phyloP scores from a whole-genome alignment of 2,113 vertebrate genomes.

The Xyliphius kryptos region DNA sequence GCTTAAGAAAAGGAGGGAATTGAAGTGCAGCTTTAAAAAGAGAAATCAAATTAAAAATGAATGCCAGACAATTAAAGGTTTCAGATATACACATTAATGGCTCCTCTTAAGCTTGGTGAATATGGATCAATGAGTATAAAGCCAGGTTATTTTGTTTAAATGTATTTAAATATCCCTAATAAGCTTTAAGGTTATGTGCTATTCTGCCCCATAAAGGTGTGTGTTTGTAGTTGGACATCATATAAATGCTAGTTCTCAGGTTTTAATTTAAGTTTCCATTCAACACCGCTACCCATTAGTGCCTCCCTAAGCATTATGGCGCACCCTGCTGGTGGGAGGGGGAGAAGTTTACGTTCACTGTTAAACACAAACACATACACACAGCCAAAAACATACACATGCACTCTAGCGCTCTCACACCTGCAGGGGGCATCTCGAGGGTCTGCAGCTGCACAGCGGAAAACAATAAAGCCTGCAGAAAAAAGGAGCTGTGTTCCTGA shows the following conservation, averaged over 20 bases:
- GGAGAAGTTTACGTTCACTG: too few species aligned
- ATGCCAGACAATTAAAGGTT: too few species aligned
- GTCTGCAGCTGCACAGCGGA: constrained; percentile 59
- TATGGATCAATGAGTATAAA: too few species aligned
- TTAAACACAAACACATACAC: too few species aligned
- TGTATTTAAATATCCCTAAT: too few species aligned
- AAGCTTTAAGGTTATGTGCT: too few species aligned
- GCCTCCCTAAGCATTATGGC: constrained; percentile 26
- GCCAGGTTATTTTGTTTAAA: too few species aligned
- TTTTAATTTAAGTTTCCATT: constrained; percentile 46
- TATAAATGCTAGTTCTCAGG: constrained; percentile 40
- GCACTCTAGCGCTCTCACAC: constrained; percentile 41
- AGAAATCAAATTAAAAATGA: too few species aligned
- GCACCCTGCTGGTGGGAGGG: constrained; percentile 39
- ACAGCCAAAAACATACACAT: constrained; percentile 23
- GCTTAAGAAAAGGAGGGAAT: background rate
- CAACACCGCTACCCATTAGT: constrained; percentile 45
- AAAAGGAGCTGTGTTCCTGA: constrained; percentile 41
- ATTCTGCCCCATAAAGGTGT: constrained; percentile 23
- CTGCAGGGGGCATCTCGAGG: constrained; percentile 48
- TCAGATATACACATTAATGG: too few species aligned
- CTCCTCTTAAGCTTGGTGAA: too few species aligned
- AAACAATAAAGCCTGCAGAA: constrained; percentile 56
- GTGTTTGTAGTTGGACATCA: constrained; percentile 37
- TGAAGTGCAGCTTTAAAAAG: too few species aligned